phyloP scores from a whole-genome alignment of 2,113 vertebrate species.

The Mastomys coucha region DNA sequence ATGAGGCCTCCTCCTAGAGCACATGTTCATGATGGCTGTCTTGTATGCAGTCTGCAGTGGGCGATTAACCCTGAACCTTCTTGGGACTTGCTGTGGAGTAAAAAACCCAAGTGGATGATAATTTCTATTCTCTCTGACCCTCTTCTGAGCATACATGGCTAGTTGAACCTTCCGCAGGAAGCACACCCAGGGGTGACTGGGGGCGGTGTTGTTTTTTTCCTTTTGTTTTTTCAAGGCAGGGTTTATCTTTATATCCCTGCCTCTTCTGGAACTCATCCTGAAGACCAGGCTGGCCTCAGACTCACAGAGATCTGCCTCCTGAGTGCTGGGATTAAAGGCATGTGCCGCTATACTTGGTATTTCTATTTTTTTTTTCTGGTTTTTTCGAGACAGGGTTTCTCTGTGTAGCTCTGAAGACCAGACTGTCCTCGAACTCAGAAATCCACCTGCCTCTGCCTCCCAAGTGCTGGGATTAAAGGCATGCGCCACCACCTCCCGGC shows the following conservation, averaged over 20 bases:
- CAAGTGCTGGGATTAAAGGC: neutral
- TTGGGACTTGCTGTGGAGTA: neutral
- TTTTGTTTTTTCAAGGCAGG: neutral
- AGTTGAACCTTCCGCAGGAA: neutral
- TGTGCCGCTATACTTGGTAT: neutral
- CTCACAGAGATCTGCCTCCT: neutral
- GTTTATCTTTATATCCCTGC: neutral
- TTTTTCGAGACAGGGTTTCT: too few species aligned
- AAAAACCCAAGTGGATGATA: neutral
- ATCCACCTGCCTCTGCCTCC: too few species aligned
- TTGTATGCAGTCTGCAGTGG: neutral
- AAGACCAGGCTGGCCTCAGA: neutral
- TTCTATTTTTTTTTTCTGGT: too few species aligned
- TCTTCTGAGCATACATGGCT: neutral
- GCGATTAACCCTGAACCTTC: neutral
- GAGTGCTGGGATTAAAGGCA: neutral
- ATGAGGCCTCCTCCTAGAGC: neutral
- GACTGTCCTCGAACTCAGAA: too few species aligned
- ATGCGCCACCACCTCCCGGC: too few species aligned
- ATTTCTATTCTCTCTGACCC: neutral
- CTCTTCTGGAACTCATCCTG: neutral
- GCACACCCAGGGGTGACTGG: neutral
- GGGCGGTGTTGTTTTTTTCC: too few species aligned
- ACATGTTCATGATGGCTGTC: neutral
- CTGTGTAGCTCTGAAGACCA: too few species aligned